Evolutionary conservation across 2,888 invertebrate species (phyloP).

Genomic region (Pomacea canaliculata): DNA sequence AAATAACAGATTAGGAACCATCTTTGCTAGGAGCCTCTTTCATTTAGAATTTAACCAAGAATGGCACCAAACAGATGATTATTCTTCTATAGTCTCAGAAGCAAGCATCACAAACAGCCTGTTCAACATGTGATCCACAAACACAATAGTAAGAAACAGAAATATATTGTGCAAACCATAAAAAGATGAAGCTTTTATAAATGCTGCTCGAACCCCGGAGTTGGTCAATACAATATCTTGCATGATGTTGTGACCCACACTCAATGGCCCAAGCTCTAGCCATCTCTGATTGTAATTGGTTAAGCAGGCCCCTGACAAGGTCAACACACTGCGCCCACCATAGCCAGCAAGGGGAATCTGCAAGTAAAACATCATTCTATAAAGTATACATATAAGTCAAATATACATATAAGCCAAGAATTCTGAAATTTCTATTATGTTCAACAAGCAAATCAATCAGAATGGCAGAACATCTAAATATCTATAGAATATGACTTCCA

Average conservation of each 20-base stretch:
- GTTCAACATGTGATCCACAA: not conserved
- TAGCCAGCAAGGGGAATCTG: slow-evolving; percentile 43
- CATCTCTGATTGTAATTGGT: slow-evolving; percentile 30
- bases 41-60: too few species aligned
- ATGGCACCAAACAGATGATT: too few species aligned
- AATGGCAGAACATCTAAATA: too few species aligned
- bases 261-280: slow-evolving; percentile 34
- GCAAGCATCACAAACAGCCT: not conserved
- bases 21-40: too few species aligned
- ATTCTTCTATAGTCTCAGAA: not conserved
- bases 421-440: too few species aligned
- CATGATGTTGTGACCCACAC: slow-evolving; percentile 28
- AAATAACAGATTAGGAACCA: too few species aligned
- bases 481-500: too few species aligned
- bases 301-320: slow-evolving; percentile 35
- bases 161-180: slow-evolving; percentile 30
- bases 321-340: slow-evolving; percentile 38
- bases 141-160: too few species aligned
- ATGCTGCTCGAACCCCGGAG: slow-evolving; percentile 39
- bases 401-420: too few species aligned
- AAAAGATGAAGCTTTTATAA: slow-evolving; percentile 36
- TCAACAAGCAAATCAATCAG: too few species aligned
- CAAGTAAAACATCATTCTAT: not conserved
- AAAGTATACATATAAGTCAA: too few species aligned
- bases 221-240: slow-evolving; percentile 35